phyloP scores from a whole-genome alignment of 2,888 invertebrate genomes.

The Deroplatys truncata region DNA sequence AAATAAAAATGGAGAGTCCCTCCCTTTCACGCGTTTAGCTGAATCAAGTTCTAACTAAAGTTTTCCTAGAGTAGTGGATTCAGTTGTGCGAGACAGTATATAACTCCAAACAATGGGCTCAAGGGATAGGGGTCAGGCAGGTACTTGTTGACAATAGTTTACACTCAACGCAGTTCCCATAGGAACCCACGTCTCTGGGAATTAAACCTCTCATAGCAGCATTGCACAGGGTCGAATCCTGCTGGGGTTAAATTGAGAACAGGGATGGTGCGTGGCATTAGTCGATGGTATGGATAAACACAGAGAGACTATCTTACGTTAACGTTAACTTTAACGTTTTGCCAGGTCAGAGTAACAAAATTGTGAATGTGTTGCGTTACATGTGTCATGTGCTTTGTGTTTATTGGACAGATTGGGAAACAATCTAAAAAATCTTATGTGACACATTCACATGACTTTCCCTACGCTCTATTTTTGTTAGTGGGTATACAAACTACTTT shows the following conservation, averaged over 20 bases:
- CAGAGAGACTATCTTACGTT: too few relatives aligned
- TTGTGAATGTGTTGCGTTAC: too few relatives aligned
- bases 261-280: too few relatives aligned
- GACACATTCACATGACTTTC: too few relatives aligned
- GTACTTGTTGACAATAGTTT: background rate
- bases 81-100: background rate
- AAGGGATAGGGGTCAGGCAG: background rate
- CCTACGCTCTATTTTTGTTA: too few relatives aligned
- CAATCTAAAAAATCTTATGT: too few relatives aligned
- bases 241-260: background rate
- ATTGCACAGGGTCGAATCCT: background rate
- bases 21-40: background rate
- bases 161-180: background rate
- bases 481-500: too few relatives aligned
- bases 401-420: too few relatives aligned
- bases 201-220: background rate
- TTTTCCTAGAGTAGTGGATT: background rate
- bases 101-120: background rate
- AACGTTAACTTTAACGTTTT: too few relatives aligned
- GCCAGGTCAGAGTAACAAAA: too few relatives aligned
- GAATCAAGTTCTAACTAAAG: background rate
- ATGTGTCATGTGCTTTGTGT: too few relatives aligned
- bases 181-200: background rate
- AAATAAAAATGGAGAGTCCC: background rate
- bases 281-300: too few relatives aligned